Conservation (phyloP, 2,888 invertebrate genomes). For the Erebia epiphron region DNA sequence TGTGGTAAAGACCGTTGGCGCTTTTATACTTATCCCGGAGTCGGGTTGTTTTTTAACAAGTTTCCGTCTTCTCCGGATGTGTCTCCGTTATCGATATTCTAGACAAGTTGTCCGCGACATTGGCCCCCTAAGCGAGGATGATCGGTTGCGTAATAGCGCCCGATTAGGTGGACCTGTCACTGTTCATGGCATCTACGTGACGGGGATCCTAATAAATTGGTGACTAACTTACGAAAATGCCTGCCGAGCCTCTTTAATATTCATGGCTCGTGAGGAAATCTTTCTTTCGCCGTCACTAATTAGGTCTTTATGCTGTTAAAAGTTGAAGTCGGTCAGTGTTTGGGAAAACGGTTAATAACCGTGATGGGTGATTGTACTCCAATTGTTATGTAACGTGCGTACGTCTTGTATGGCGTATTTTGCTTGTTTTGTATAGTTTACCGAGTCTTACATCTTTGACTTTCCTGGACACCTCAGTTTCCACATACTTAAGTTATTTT, state of each 20-base stretch:
- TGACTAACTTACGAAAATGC: conserved; percentile 62
- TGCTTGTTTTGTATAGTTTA: neutral
- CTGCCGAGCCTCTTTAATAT: conserved; percentile 65
- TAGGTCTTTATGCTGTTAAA: conserved; percentile 42
- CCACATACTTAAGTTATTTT: too few species aligned
- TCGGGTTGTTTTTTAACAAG: conserved; percentile 47
- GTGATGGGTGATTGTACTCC: conserved; percentile 15
- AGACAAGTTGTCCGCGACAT: conserved; percentile 68
- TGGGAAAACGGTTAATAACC: conserved; percentile 16
- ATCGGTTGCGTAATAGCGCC: conserved; percentile 68
- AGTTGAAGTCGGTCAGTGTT: conserved; percentile 24
- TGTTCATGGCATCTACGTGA: conserved; percentile 68
- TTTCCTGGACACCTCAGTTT: too few species aligned
- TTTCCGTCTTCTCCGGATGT: conserved; percentile 73
- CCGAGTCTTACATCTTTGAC: neutral
- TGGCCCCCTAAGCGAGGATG: conserved; percentile 73
- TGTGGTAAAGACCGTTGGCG: conserved; percentile 47
- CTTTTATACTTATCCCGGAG: conserved; percentile 66
- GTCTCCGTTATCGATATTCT: conserved; percentile 74
- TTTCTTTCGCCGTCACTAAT: conserved; percentile 59
- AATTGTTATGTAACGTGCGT: neutral
- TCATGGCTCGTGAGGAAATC: conserved; percentile 68
- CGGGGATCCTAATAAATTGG: conserved; percentile 50
- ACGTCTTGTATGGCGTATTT: neutral
- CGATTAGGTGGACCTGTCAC: conserved; percentile 74